Evolutionary conservation across 2,113 vertebrate species (phyloP), one percentile per base, ranked within the genome.

Genomic region (Lathamus discolor): DNA sequence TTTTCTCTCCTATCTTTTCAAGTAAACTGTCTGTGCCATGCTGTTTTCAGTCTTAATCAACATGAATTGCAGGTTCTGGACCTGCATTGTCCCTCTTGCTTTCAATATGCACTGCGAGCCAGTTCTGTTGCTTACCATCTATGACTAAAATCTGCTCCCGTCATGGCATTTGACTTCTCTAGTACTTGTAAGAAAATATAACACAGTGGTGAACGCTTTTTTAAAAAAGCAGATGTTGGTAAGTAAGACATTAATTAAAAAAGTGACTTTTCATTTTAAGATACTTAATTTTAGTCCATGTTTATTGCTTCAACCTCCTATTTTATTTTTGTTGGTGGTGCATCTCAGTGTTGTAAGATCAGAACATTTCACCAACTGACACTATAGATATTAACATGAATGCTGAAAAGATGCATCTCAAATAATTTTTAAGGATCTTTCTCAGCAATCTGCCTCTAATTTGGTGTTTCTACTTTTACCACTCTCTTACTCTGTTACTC

Each of bases 71-170:
- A 62, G 13, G 10, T 29, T 67, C 17, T 67, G 55, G n/a, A 72
- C 8, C 27, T 41, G 27, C 16, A 29, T 1, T 43, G 10, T 41
- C 5, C 49, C 25, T 74, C 11, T 33, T 73, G 11, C 20, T 52
- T 2, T 15, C 7, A 43, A 13, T 15, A 39, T 20, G 18, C 11
- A 8, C 6, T 23, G 3, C 0, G 23, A 69, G 2, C 4, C 10
- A 35, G 17, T 3, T 51, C 17, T 24, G 16, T 13, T 70, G 2
- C 13, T 66, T 10, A 49, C 7, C 7, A 44, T 43, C 8, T 12
- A 14, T 39, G 3, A 28, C 39, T 77, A 35, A 69, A 55, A 6
- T 48, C 39, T 51, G 2, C 4, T 37, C 4, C 8, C 7, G 27
- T 19, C 28, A 19, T n/a, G 23, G 7, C 6, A 19, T 67, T 84